Evolutionary conservation across 2,113 vertebrate genomes (phyloP), one percentile per base, ranked within the genome.

Genomic region (Mesocricetus auratus): DNA sequence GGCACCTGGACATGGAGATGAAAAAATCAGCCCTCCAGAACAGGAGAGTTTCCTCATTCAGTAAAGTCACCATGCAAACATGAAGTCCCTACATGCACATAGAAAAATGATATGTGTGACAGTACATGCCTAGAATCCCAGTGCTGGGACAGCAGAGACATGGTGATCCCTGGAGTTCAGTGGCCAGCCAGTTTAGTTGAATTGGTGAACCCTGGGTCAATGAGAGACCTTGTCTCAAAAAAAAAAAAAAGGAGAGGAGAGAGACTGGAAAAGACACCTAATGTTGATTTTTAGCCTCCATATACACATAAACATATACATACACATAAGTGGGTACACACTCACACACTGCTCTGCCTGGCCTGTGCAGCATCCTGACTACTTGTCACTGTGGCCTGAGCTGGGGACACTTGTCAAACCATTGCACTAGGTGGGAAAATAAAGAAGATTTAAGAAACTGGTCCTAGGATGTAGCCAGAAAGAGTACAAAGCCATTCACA

Each of bases 381-480:
- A 0, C 16, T 36, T 62, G 10, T 66, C 60, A 7, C 64, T 19
- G 7, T 0, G 24, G 33, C 81, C 62, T 13, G 75, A n/a, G 53
- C 26, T 0, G 19, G 15, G n/a, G 4, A 17, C 16, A 15, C 17
- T 26, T 24, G 13, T 42, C 81, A 42, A 1, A 21, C 11, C 12
- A 33, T 13, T 7, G 73, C 45, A 60, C 86, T 7, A 0, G 0
- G 1, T 47, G 64, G 22, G 64, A 79, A 21, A 31, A 5, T 3
- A 16, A 39, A 19, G 50, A 33, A 53, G 64, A 33, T 24, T 6
- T 4, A 26, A 33, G 64, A 81, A 75, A 31, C 17, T 31, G 10
- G 31, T 31, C 33, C 66, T 5, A 12, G 31, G 19, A 47, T 86
- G 29, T 16, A 1, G 5, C 36, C 47, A 8, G 33, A 82, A 53